phyloP scores from a whole-genome alignment of 2,888 invertebrate species.

The Apodemia duryi region DNA sequence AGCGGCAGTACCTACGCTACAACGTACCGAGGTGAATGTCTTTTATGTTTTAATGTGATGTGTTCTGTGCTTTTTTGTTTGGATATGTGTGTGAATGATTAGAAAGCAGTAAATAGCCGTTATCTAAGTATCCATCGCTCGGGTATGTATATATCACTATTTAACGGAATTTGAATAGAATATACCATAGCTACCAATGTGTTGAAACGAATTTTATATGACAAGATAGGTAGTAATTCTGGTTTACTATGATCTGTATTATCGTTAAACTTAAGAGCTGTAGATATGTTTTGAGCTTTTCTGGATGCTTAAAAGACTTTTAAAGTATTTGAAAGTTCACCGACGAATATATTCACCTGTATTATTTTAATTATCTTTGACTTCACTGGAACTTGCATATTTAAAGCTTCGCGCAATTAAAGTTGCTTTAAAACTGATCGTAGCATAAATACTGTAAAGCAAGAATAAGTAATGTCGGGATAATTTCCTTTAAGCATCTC shows the following conservation, averaged over 20 bases:
- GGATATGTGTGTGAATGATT: conserved; percentile 20
- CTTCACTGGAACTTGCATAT: background rate
- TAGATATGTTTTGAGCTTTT: background rate
- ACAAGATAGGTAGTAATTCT: conserved; percentile 1
- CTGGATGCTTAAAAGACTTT: background rate
- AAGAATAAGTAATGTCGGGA: background rate
- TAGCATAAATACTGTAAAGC: background rate
- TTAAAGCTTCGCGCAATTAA: background rate
- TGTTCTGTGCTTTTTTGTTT: conserved; percentile 36
- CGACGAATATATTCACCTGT: too few species aligned
- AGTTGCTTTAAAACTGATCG: background rate
- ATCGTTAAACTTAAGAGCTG: background rate
- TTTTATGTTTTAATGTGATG: conserved; percentile 39
- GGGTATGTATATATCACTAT: conserved; percentile 1
- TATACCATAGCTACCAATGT: background rate
- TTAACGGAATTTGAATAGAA: conserved; percentile 1
- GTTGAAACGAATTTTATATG: conserved; percentile 9
- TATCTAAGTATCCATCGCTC: conserved; percentile 7
- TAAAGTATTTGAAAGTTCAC: too few species aligned
- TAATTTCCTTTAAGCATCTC: too few species aligned
- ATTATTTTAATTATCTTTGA: too few species aligned
- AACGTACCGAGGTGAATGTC: conserved; percentile 73
- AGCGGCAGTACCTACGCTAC: conserved; percentile 80
- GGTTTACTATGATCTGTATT: background rate
- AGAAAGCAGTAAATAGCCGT: conserved; percentile 8